A percentile compares a stretch with the other conserved stretches of the same genome.
Conservation (phyloP, 2,888 invertebrate genomes). For the Hydrotaea cyrtoneurina region DNA sequence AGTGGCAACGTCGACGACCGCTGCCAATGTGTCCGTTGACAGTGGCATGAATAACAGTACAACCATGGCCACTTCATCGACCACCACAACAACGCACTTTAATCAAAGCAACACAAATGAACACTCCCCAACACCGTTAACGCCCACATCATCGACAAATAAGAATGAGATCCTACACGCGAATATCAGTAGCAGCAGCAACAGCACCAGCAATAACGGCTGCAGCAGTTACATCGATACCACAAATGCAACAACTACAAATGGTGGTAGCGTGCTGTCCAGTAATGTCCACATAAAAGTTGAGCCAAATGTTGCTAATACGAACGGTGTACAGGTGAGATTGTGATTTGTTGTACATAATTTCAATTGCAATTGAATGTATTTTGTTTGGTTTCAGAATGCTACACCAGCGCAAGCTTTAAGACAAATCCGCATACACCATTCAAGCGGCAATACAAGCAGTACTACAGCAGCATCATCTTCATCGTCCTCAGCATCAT, state of each 20-base stretch:
- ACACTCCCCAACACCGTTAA: constrained; percentile 31
- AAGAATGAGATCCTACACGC: constrained; percentile 52
- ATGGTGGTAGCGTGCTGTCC: constrained; percentile 54
- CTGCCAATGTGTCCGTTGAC: constrained; percentile 66
- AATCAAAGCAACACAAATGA: constrained; percentile 36
- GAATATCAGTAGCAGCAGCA: constrained; percentile 54
- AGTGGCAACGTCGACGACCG: constrained; percentile 74
- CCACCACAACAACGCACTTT: constrained; percentile 56
- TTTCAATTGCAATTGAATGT: background rate
- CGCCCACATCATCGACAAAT: constrained; percentile 55
- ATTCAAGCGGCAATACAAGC: constrained; percentile 53
- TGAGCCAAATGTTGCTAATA: constrained; percentile 65
- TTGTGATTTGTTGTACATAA: background rate
- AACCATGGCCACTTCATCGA: constrained; percentile 67
- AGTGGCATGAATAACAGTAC: constrained; percentile 60
- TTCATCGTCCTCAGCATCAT: constrained; percentile 6
- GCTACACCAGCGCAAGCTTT: constrained; percentile 68
- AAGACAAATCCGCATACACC: constrained; percentile 69
- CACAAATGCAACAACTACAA: constrained; percentile 44
- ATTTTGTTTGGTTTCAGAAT: constrained; percentile 46
- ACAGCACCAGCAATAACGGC: constrained; percentile 51
- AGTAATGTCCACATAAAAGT: constrained; percentile 68
- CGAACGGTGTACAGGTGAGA: constrained; percentile 62
- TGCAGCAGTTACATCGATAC: constrained; percentile 61
- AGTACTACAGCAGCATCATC: constrained; percentile 44